Percentiles rank a stretch among this genome's conserved stretches.
phyloP scores from a whole-genome alignment of 1,140 invertebrate genomes.

The Tetranychus urticae region DNA sequence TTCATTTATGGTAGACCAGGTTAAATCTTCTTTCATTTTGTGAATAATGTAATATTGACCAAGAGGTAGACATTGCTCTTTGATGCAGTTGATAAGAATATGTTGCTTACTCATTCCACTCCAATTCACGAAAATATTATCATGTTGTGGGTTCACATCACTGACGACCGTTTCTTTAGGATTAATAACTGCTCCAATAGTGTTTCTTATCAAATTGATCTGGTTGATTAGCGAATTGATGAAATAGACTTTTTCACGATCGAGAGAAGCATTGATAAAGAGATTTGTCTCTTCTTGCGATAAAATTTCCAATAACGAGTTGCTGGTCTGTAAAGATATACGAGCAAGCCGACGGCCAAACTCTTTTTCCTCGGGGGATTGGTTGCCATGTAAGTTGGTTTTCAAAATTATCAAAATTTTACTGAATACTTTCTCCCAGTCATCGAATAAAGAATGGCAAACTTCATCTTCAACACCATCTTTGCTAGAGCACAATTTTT shows the following conservation, averaged over 20 bases:
- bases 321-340: background rate
- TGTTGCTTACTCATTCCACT: too few species aligned
- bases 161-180: too few species aligned
- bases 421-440: background rate
- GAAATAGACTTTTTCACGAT: background rate
- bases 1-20: background rate
- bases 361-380: background rate
- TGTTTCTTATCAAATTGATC: background rate
- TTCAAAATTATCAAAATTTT: background rate
- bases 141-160: too few species aligned
- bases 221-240: conserved; percentile 15
- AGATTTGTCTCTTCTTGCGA: background rate
- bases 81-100: background rate
- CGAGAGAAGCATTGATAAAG: background rate
- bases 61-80: background rate
- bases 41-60: background rate
- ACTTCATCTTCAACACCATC: background rate
- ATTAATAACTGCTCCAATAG: background rate
- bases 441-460: background rate
- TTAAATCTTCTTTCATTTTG: background rate
- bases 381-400: background rate
- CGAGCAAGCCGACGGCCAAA: background rate
- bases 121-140: too few species aligned
- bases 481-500: background rate
- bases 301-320: background rate